Conservation (phyloP, 2,797 vertebrate species). For the Phylloscopus collybita region DNA sequence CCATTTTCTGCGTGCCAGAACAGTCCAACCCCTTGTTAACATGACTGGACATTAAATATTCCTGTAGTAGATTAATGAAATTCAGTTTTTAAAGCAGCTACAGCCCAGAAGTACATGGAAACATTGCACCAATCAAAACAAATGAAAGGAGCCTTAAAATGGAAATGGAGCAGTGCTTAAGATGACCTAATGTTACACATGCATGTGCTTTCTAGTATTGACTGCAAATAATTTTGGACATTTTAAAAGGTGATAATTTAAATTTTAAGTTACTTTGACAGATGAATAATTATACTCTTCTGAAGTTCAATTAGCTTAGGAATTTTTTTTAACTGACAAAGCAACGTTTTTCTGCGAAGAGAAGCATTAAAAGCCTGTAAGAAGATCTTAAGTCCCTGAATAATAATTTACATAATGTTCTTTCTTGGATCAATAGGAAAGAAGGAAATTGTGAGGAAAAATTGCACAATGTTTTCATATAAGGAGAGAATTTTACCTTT, state of each 20-base stretch:
- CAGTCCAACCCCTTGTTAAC: neutral
- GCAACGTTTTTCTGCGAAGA: neutral
- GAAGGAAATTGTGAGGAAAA: neutral
- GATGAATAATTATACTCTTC: neutral
- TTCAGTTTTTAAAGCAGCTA: neutral
- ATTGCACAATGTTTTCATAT: neutral
- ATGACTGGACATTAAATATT: neutral
- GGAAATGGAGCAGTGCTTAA: neutral
- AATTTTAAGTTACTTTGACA: neutral
- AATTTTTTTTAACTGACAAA: neutral
- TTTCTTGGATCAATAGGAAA: neutral
- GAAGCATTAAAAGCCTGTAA: neutral
- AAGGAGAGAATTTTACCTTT: neutral
- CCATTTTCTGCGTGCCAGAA: neutral
- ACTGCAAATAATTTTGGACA: neutral
- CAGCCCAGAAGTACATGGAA: neutral
- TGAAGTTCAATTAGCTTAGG: neutral
- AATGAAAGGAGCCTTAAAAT: slow-evolving; percentile 19
- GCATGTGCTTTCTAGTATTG: neutral
- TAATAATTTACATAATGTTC: neutral
- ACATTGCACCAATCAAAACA: slow-evolving; percentile 3
- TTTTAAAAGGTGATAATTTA: neutral
- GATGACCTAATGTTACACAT: neutral
- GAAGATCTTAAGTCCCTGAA: neutral
- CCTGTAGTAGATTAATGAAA: neutral